Evolutionary conservation across 1,140 invertebrate species (phyloP).

Genomic region (Geopemphigus sp.): DNA sequence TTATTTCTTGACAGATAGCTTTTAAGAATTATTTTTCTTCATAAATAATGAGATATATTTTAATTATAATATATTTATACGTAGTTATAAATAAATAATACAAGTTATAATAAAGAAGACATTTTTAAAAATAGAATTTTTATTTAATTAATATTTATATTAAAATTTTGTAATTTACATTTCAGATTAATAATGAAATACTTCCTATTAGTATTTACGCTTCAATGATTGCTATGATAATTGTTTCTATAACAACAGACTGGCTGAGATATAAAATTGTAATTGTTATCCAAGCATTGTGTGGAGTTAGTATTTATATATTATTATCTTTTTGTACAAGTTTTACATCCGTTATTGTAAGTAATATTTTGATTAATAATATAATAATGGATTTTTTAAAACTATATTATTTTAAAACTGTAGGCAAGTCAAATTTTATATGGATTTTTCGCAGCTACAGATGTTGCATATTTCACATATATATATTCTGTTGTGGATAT

Average conservation of each 20-base stretch:
- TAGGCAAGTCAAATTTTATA: constrained; percentile 63
- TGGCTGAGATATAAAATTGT: constrained; percentile 80
- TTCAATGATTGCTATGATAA: constrained; percentile 67
- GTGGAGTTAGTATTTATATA: constrained; percentile 68
- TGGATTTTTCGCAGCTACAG: constrained; percentile 79
- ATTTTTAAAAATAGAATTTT: too few relatives aligned
- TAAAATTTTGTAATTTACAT: constrained; percentile 50
- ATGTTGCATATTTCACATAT: constrained; percentile 89
- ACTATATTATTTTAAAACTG: constrained; percentile 52
- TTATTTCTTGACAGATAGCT: too few relatives aligned
- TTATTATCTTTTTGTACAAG: constrained; percentile 70
- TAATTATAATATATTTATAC: too few relatives aligned
- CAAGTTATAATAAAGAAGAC: too few relatives aligned
- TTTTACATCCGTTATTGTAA: constrained; percentile 63
- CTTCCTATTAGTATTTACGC: constrained; percentile 80
- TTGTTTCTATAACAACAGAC: constrained; percentile 79
- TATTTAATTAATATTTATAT: not conserved
- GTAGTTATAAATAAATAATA: too few relatives aligned
- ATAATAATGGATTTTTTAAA: not conserved
- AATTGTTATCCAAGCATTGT: constrained; percentile 70
- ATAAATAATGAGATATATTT: too few relatives aligned
- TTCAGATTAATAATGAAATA: constrained; percentile 69
- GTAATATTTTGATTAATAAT: not conserved
- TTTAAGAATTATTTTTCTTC: too few relatives aligned
- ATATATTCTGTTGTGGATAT: constrained; percentile 85